A percentile compares a stretch with the other conserved stretches of the same genome.
These are phyloP conservation scores for Oxyura jamaicensis DNA, from an alignment of 2,113 vertebrate genomes.

Conservation along the genomic window DNA sequence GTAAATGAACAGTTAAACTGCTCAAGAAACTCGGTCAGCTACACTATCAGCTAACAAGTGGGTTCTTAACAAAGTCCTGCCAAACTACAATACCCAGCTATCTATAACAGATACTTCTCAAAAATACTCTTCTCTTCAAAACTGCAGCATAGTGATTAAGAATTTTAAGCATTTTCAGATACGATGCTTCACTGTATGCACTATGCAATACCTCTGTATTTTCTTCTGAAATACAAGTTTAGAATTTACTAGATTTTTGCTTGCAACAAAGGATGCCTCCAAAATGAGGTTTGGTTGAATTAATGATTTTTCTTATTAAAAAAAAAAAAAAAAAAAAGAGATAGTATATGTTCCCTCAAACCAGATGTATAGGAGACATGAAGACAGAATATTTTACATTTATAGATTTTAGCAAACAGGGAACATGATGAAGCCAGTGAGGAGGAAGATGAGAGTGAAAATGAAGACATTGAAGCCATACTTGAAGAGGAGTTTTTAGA, in stretches of 20 bases:
- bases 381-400: slow-evolving; percentile 38
- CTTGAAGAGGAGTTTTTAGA: slow-evolving; percentile 86
- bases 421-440: slow-evolving; percentile 59
- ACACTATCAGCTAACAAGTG: neutral
- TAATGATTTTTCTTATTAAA: neutral
- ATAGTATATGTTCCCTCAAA: neutral
- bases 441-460: slow-evolving; percentile 73
- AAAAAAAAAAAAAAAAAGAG: neutral
- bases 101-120: neutral
- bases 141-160: neutral
- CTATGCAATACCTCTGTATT: neutral
- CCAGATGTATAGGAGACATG: neutral
- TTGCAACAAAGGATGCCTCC: neutral
- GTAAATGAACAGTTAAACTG: neutral
- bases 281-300: neutral
- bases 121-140: neutral
- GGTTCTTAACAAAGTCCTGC: neutral
- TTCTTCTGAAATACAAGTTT: neutral
- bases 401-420: slow-evolving; percentile 17
- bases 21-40: neutral
- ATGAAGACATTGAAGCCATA: slow-evolving; percentile 80
- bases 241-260: neutral
- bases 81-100: neutral
- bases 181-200: neutral
- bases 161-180: neutral